Evolutionary conservation across 2,888 invertebrate species (phyloP).

Genomic region (Drosophila emarginata): DNA sequence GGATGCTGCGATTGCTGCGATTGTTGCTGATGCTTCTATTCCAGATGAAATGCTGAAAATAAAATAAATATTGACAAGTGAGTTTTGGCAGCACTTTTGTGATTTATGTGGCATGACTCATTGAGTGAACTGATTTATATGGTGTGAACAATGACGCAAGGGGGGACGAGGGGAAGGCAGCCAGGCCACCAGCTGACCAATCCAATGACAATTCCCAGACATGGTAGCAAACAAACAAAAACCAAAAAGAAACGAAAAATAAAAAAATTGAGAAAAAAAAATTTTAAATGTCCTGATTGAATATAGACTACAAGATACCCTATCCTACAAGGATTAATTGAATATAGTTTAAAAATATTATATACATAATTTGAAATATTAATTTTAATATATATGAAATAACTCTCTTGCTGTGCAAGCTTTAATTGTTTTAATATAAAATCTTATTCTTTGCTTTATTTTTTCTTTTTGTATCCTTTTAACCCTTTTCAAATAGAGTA

Average conservation of each 20-base stretch:
- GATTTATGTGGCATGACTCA: slow-evolving; percentile 74
- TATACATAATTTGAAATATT: too few relatives aligned
- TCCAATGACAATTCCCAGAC: slow-evolving; percentile 64
- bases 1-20: too few relatives aligned
- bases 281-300: background rate
- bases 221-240: slow-evolving; percentile 54
- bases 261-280: background rate
- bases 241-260: slow-evolving; percentile 5
- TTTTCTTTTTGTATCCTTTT: too few relatives aligned
- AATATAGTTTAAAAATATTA: too few relatives aligned
- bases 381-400: too few relatives aligned
- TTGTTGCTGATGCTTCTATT: slow-evolving; percentile 22
- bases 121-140: slow-evolving; percentile 38
- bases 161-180: background rate
- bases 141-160: slow-evolving; percentile 28
- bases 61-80: slow-evolving; percentile 73
- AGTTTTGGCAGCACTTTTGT: slow-evolving; percentile 46
- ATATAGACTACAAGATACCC: background rate
- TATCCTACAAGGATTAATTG: too few relatives aligned
- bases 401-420: too few relatives aligned
- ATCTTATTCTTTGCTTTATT: too few relatives aligned
- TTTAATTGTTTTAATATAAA: too few relatives aligned
- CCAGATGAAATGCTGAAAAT: slow-evolving; percentile 55
- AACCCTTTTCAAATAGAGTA: too few relatives aligned
- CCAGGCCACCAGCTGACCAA: slow-evolving; percentile 34